Conservation (phyloP, 2,113 vertebrate species). For the Paratilapia polleni region DNA sequence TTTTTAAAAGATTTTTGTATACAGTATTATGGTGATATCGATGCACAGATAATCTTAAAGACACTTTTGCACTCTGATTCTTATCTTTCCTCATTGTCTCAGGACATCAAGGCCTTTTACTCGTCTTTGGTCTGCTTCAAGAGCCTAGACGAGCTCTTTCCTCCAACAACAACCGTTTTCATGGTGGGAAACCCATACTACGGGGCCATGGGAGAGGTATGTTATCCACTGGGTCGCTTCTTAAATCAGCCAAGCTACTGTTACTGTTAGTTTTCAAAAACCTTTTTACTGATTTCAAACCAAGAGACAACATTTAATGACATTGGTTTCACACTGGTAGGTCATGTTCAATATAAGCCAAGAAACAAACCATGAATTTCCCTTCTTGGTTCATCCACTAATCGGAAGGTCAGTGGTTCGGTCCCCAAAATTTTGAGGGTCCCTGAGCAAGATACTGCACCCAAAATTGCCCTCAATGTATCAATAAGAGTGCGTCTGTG, state of each 20-base stretch:
- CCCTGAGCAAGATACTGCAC: background rate
- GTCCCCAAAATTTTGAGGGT: no score
- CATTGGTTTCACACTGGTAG: background rate
- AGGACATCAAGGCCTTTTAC: conserved; percentile 94
- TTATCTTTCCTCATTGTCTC: background rate
- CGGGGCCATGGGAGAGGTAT: conserved; percentile 93
- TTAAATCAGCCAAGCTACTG: background rate
- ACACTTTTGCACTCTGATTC: background rate
- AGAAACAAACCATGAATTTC: background rate
- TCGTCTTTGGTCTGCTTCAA: conserved; percentile 85
- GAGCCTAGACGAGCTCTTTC: conserved; percentile 92
- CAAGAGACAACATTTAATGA: background rate
- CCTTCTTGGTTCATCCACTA: no score
- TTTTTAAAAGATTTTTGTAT: background rate
- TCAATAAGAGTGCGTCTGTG: background rate
- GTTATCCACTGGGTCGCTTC: conserved; percentile 40
- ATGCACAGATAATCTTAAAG: background rate
- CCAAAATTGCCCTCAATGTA: background rate
- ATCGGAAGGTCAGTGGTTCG: no score
- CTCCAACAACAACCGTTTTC: conserved; percentile 87
- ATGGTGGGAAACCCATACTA: conserved; percentile 97
- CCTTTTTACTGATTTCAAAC: background rate
- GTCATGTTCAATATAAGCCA: background rate
- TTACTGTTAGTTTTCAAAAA: background rate
- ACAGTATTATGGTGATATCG: fast-evolving